Percentiles rank a stretch among this genome's conserved stretches.
Evolutionary conservation across 1,140 invertebrate genomes (phyloP).

Genomic region (Penaeus indicus): DNA sequence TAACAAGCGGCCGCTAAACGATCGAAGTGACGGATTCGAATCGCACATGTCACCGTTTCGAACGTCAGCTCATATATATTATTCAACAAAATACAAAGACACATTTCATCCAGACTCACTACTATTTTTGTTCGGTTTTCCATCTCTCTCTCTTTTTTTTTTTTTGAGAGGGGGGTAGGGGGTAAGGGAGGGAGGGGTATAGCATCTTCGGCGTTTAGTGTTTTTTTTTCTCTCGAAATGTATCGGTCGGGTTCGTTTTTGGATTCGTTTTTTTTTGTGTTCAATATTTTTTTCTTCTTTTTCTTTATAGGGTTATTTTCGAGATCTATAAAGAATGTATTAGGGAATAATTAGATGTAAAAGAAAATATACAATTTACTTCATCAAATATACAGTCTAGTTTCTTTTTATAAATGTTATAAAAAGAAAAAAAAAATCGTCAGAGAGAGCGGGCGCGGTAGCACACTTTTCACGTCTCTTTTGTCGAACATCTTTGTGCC

Average conservation of each 20-base stretch:
- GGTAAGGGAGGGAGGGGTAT: not conserved
- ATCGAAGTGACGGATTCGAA: not conserved
- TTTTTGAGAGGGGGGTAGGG: no score
- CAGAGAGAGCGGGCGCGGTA: not conserved
- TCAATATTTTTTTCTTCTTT: no score
- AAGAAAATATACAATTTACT: not conserved
- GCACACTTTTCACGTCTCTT: slow-evolving; percentile 34
- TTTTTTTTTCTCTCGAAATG: not conserved
- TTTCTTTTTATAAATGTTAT: no score
- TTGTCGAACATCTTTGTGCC: slow-evolving; percentile 39
- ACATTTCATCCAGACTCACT: slow-evolving; percentile 45
- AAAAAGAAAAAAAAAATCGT: not conserved
- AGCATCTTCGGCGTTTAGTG: not conserved
- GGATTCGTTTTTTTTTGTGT: no score
- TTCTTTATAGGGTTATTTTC: no score
- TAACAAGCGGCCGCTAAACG: no score
- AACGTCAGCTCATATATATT: slow-evolving; percentile 30
- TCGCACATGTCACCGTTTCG: slow-evolving; percentile 11
- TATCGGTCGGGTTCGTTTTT: no score
- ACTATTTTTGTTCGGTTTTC: slow-evolving; percentile 41
- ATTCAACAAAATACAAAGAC: slow-evolving; percentile 52
- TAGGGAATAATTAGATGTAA: not conserved
- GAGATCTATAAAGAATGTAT: not conserved
- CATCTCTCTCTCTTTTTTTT: not conserved
- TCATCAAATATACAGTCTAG: no score